These are phyloP conservation scores for Oppia nitens DNA, from an alignment of 1,140 invertebrate species.

Conservation along the genomic window DNA sequence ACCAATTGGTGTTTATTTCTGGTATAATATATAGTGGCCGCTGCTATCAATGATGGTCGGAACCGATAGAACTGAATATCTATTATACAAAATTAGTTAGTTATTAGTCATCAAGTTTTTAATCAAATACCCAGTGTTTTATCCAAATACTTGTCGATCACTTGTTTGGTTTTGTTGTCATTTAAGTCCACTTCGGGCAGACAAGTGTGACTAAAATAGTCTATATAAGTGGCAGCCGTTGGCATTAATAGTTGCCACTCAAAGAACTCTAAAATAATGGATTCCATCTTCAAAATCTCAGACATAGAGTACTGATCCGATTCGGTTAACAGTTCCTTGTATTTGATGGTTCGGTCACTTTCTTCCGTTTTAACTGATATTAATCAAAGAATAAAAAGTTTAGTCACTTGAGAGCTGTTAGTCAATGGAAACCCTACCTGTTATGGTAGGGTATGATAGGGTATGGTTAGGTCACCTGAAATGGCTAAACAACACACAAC, in stretches of 20 bases:
- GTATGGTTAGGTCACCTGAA: too few species aligned
- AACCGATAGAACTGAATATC: neutral
- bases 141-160: neutral
- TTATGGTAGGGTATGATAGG: too few species aligned
- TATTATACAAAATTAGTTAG: neutral
- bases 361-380: neutral
- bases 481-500: neutral
- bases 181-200: neutral
- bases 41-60: neutral
- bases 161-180: neutral
- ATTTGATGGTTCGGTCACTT: neutral
- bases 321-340: neutral
- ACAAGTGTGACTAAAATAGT: neutral
- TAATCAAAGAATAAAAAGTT: too few species aligned
- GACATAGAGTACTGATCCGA: neutral
- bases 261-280: neutral
- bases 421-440: too few species aligned
- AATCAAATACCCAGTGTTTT: neutral
- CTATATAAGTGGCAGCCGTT: neutral
- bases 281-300: neutral
- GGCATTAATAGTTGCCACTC: neutral
- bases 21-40: neutral
- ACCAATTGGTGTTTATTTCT: neutral
- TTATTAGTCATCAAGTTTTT: neutral
- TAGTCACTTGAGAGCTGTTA: too few species aligned